Percentiles rank a stretch among this genome's conserved stretches.
Evolutionary conservation across 1,140 invertebrate species (phyloP).

Genomic region (Marisa cornuarietis): DNA sequence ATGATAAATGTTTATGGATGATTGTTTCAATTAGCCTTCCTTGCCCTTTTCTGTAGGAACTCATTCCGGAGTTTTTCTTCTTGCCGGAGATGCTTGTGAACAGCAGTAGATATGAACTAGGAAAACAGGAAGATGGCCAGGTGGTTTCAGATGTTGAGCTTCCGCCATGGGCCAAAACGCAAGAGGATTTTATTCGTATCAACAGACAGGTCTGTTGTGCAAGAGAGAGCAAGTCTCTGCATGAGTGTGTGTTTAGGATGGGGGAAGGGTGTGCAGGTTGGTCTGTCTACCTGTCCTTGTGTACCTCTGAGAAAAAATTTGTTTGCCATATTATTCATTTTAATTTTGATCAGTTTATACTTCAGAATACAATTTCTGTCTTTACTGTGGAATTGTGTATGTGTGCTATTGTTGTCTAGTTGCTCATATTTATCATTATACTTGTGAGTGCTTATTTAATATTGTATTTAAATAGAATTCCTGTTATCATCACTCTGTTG

Average conservation of each 20-base stretch:
- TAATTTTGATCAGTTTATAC: no score
- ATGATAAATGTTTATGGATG: neutral
- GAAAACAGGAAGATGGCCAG: slow-evolving; percentile 83
- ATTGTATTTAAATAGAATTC: no score
- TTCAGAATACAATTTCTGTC: no score
- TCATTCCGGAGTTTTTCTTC: slow-evolving; percentile 99
- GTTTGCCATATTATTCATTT: no score
- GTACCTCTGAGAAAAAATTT: neutral
- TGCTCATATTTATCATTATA: no score
- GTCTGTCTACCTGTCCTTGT: neutral
- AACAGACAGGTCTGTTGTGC: slow-evolving; percentile 84
- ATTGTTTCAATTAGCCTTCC: neutral
- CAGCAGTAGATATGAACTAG: slow-evolving; percentile 85
- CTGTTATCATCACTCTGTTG: neutral
- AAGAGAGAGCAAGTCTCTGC: neutral
- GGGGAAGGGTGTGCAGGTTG: neutral
- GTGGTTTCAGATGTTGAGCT: slow-evolving; percentile 88
- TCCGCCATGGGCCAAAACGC: slow-evolving; percentile 94
- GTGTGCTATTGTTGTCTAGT: no score
- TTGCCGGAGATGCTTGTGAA: slow-evolving; percentile 99
- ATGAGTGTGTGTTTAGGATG: neutral
- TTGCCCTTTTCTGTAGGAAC: slow-evolving; percentile 75
- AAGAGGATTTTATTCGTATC: slow-evolving; percentile 97
- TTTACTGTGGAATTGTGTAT: no score
- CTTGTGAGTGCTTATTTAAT: no score